phyloP scores from a whole-genome alignment of 2,888 invertebrate species.

The Chouioia cunea region DNA sequence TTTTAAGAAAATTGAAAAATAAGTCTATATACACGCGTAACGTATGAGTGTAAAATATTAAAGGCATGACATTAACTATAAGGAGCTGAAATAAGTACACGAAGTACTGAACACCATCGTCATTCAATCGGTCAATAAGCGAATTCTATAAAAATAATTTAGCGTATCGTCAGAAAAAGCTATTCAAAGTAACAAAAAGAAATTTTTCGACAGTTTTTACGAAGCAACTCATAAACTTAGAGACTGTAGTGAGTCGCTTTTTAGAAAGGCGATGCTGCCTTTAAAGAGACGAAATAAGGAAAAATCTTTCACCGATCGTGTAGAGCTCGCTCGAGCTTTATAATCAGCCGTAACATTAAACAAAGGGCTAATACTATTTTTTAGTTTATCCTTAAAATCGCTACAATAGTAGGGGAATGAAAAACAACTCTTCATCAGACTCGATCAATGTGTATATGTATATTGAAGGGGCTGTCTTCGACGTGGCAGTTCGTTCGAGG shows the following conservation, averaged over 20 bases:
- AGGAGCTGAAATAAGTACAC: slow-evolving; percentile 28
- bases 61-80: slow-evolving; percentile 43
- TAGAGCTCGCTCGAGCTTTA: slow-evolving; percentile 28
- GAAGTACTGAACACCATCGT: slow-evolving; percentile 34
- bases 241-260: slow-evolving; percentile 41
- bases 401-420: slow-evolving; percentile 20
- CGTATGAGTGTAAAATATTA: slow-evolving; percentile 32
- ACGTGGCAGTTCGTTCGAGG: slow-evolving; percentile 23
- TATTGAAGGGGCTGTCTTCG: slow-evolving; percentile 32
- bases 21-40: slow-evolving; percentile 33
- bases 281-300: slow-evolving; percentile 17
- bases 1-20: slow-evolving; percentile 25
- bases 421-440: slow-evolving; percentile 35
- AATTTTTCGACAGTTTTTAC: slow-evolving; percentile 24
- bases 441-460: slow-evolving; percentile 41
- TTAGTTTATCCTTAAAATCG: slow-evolving; percentile 20
- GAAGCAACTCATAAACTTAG: slow-evolving; percentile 33
- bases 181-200: slow-evolving; percentile 19
- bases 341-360: slow-evolving; percentile 7
- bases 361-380: slow-evolving; percentile 9
- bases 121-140: slow-evolving; percentile 14
- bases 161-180: not conserved
- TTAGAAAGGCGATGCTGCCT: slow-evolving; percentile 33
- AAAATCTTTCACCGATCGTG: slow-evolving; percentile 19
- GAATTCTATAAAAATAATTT: slow-evolving; percentile 20